phyloP scores from a whole-genome alignment of 2,888 invertebrate species.

The Ligdia adustata region DNA sequence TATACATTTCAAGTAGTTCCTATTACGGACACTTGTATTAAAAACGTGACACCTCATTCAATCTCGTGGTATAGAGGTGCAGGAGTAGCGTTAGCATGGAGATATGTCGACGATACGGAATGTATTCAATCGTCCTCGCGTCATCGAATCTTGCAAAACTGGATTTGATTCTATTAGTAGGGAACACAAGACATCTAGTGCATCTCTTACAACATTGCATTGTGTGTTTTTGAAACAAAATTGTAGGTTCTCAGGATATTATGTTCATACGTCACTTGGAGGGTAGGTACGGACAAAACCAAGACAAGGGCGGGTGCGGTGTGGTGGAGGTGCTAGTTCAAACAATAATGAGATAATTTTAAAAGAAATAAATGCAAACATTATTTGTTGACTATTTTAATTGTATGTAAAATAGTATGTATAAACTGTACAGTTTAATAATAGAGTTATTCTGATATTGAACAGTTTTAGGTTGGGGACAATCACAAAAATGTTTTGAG shows the following conservation, averaged over 20 bases:
- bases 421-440: slow-evolving; percentile 73
- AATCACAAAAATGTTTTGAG: slow-evolving; percentile 66
- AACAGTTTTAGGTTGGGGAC: slow-evolving; percentile 59
- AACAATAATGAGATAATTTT: slow-evolving; percentile 26
- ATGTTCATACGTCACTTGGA: no score
- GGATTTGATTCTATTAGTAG: slow-evolving; percentile 52
- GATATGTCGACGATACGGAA: no score
- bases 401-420: slow-evolving; percentile 69
- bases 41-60: no score
- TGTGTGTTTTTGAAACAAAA: slow-evolving; percentile 34
- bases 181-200: slow-evolving; percentile 46
- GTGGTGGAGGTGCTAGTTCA: slow-evolving; percentile 39
- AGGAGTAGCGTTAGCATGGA: no score
- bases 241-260: slow-evolving; percentile 12
- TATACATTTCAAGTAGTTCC: no score
- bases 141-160: slow-evolving; percentile 61
- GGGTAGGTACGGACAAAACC: slow-evolving; percentile 11
- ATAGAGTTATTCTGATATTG: slow-evolving; percentile 64
- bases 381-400: slow-evolving; percentile 74
- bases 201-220: slow-evolving; percentile 41
- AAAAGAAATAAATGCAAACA: slow-evolving; percentile 59
- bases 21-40: no score
- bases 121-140: no score
- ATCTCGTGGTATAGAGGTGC: no score
- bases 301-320: slow-evolving; percentile 30